Conservation (phyloP, 2,113 vertebrate species). For the Oncorhynchus mykiss region DNA sequence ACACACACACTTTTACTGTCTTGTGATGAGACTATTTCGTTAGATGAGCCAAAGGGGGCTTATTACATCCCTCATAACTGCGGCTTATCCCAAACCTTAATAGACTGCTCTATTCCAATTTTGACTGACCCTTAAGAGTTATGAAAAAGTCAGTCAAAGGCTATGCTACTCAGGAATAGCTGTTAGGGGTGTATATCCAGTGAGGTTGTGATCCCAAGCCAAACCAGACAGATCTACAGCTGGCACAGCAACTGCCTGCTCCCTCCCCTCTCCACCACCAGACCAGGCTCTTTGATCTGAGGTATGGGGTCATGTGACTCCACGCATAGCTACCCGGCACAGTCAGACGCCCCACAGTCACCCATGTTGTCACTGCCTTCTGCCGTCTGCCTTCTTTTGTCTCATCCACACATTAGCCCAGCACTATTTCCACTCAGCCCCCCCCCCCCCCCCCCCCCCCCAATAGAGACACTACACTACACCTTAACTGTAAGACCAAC, state of each 20-base stretch:
- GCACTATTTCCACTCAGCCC: neutral
- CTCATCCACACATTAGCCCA: constrained; percentile 1
- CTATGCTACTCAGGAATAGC: neutral
- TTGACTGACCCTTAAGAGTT: constrained; percentile 3
- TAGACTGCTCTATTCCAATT: neutral
- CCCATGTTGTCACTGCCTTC: neutral
- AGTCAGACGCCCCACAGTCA: neutral
- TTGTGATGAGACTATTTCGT: neutral
- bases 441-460: too few relatives aligned
- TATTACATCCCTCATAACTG: neutral
- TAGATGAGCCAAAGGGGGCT: neutral
- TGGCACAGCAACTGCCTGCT: constrained; percentile 32
- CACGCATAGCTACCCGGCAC: constrained; percentile 3
- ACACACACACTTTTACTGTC: neutral
- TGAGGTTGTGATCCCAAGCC: constrained; percentile 9
- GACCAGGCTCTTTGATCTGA: constrained; percentile 5
- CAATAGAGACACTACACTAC: neutral
- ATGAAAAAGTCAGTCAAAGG: constrained; percentile 7
- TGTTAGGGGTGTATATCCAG: neutral
- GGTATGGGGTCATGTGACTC: constrained; percentile 15
- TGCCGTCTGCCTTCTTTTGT: neutral
- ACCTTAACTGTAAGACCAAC: too few relatives aligned
- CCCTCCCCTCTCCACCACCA: neutral
- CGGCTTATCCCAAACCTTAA: constrained; percentile 1
- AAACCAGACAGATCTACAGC: constrained; percentile 22